Evolutionary conservation across 2,113 vertebrate genomes (phyloP), one percentile per base, ranked within the genome.

Genomic region (Hippotragus niger): DNA sequence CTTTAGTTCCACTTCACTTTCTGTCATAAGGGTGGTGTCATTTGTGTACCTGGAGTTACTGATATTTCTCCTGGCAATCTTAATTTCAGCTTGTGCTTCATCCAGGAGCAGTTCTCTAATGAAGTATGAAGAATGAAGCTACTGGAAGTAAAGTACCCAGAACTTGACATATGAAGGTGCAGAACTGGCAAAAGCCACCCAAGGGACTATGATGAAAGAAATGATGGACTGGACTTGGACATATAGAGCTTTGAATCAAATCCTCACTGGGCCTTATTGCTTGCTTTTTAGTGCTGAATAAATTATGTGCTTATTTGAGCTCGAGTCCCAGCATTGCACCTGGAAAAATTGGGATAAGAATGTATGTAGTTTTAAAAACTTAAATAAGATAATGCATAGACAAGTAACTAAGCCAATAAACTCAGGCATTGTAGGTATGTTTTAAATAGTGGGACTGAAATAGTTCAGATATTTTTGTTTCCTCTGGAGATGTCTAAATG

Each of bases 401-500:
- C 15, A 82, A 88, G 9, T 40, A 57, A 57, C 4, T 40, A 47
- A 85, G 11, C 5, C 52, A 8, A 89, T 21, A 67, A 21, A 52
- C 0, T 78, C 14, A 45, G 13, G 36, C 1, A 71, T n/a, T 15
- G 0, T n/a, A 40, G 11, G 27, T 53, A 7, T 60, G 1, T 19
- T 80, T 71, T 36, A 40, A 62, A 83, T 3, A 29, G 4, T 47
- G 33, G 10, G 23, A 45, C 0, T 29, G 8, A 94, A 86, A 76
- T 1, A n/a, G 43, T 57, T 64, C 52, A 88, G 80, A 80, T 76
- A n/a, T 21, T 80, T 93, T 10, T 27, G 11, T 53, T 36, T 5
- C 10, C 1, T 87, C 92, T 84, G 33, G 11, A 93, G 31, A 2
- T 84, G 3, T 89, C 6, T 74, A 62, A 94, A 58, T 62, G 11